Evolutionary conservation across 1,140 invertebrate genomes (phyloP), one percentile per base, ranked within the genome.

Genomic region (Scaptomyza hsui): DNA sequence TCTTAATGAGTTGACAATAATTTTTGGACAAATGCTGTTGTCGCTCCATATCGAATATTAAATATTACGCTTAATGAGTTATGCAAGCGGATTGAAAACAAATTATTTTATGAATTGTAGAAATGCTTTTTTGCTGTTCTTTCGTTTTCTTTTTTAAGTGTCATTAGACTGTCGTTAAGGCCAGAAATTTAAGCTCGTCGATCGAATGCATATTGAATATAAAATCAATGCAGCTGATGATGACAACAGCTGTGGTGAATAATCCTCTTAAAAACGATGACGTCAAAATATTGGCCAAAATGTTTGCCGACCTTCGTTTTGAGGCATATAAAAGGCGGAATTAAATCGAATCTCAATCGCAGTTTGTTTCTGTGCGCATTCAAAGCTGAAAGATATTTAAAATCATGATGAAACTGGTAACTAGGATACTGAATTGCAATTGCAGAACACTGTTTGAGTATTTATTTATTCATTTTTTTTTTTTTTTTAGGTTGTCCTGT

Each of bases 341-440:
- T 18, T 47, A 41, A 19, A 39, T 24, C 52, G 48, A 69, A 71
- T 52, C 69, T 41, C 42, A 29, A 59, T 49, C 67, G 70, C 73
- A 80, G 85, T 77, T 62, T 69, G 51, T 62, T 65, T 89, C 44
- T 65, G 64, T 72, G 51, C 69, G 64, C 57, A 26, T 35, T 55
- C 13, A 44, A 44, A 60, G 47, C 44, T 52, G 56, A 42, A 49
- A 72, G 56, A 42, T 29, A 47, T 63, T 52, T 29, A 49, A 13
- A 37, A 78, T 53, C 72, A 90, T 90, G 88, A 59, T 90, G 41
- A 90, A 90, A 67, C 53, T 90, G 74, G 88, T 90, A 64, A 78
- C 7, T 9, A 68, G 56, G 1, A 21, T 16, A 3, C 5, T 16
- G 12, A 19, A 0, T 10, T 61, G 5, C 10, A n/a, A 29, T 35